phyloP scores from a whole-genome alignment of 2,113 vertebrate genomes.

The Corythoichthys haematopterus region DNA sequence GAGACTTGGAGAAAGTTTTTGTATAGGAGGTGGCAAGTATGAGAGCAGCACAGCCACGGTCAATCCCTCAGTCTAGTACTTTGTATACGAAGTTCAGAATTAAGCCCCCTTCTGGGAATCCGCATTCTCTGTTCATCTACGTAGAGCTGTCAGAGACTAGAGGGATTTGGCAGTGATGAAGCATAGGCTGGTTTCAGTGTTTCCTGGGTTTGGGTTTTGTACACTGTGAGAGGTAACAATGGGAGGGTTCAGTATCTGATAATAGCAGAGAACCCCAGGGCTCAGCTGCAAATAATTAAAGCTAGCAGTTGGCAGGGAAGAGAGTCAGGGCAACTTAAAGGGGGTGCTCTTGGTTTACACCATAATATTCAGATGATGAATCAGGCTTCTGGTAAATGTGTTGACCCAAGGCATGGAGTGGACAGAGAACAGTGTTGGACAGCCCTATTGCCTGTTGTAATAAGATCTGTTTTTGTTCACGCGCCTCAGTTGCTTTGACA shows the following conservation, averaged over 20 bases:
- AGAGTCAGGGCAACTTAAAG: conserved; percentile 62
- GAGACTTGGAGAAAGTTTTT: conserved; percentile 47
- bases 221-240: conserved; percentile 62
- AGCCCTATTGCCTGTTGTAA: conserved; percentile 41
- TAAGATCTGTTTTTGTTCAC: conserved; percentile 39
- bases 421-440: conserved; percentile 45
- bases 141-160: conserved; percentile 48
- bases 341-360: conserved; percentile 55
- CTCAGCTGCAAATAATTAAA: conserved; percentile 74
- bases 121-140: conserved; percentile 48
- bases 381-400: conserved; percentile 61
- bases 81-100: conserved; percentile 50
- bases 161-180: conserved; percentile 60
- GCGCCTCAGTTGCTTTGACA: neutral
- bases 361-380: conserved; percentile 68
- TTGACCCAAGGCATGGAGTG: conserved; percentile 51
- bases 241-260: conserved; percentile 65
- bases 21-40: conserved; percentile 23
- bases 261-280: conserved; percentile 64
- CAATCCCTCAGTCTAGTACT: conserved; percentile 44
- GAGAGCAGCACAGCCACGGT: conserved; percentile 53
- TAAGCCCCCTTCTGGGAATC: conserved; percentile 63
- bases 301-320: conserved; percentile 65
- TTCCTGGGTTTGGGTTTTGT: conserved; percentile 64
- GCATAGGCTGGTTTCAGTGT: conserved; percentile 56